Evolutionary conservation across 2,888 invertebrate species (phyloP), one percentile per base, ranked within the genome.

Genomic region (Leptura quadrifasciata): DNA sequence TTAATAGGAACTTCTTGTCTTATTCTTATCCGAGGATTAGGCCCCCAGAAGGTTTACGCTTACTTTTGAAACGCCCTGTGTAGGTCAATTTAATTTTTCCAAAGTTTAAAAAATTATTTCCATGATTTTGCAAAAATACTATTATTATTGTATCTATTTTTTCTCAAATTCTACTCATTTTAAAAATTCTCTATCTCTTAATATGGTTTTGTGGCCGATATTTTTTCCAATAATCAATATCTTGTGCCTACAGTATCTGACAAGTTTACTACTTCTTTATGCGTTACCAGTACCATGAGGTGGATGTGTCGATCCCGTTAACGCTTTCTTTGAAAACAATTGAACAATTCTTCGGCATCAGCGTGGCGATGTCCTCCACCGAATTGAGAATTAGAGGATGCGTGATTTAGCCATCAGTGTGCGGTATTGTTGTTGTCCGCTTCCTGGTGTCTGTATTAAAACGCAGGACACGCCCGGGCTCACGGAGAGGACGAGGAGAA

Each of bases 311-410:
- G 18, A 68, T 69, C 39, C 69, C 69, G 69, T 69, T 69, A 68
- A 10, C 39, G 58, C 57, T 39, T 69, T 69, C 69, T 58, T 39
- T 39, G 69, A 58, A 69, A 60, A 69, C 69, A 58, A 69, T 58
- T 58, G 69, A 69, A 60, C 69, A 58, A 21, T 39, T 35, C 58
- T 39, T 39, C 69, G 57, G 67, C 39, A 63, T 24, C 65, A 24
- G 24, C 52, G 12, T 24, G 52, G 24, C 57, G 31, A 57, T 57
- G 68, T 55, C 58, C 69, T 68, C 68, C 61, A 27, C 70, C 77
- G 75, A 75, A 75, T 75, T 57, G 69, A 75, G 72, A 75, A 77
- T 72, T 72, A 75, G 75, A 67, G 69, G 69, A 69, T 58, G 69
- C 69, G 65, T 65, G 65, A 52, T 52, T 65, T 52, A 20, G 65